Percentiles rank a stretch among this genome's conserved stretches.
phyloP scores from a whole-genome alignment of 2,113 vertebrate genomes.

The Ammodytes dubius region DNA sequence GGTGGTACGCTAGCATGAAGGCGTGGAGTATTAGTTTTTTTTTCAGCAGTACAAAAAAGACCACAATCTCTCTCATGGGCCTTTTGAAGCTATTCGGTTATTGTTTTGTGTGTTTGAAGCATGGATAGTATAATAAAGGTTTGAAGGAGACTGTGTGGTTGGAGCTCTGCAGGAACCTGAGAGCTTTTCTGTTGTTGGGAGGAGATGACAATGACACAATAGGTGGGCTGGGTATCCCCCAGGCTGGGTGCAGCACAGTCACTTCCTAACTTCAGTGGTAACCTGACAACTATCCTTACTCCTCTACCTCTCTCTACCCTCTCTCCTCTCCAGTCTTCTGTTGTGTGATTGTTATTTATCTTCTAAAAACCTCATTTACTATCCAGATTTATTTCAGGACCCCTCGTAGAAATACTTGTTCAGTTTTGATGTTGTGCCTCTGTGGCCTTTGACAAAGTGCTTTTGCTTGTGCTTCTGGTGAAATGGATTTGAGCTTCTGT shows the following conservation, averaged over 20 bases:
- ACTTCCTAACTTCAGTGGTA: slow-evolving; percentile 20
- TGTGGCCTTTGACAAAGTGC: background rate
- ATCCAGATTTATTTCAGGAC: background rate
- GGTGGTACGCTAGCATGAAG: background rate
- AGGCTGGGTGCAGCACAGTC: slow-evolving; percentile 10
- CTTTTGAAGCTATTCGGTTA: slow-evolving; percentile 53
- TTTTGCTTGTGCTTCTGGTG: background rate
- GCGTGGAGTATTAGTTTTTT: background rate
- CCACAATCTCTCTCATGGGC: background rate
- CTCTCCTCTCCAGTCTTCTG: background rate
- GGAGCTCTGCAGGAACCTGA: slow-evolving; percentile 48
- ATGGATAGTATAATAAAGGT: too few species aligned
- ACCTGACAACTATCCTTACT: slow-evolving; percentile 19
- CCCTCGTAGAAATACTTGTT: background rate
- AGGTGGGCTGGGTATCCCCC: slow-evolving; percentile 17
- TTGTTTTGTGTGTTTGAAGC: slow-evolving; percentile 42
- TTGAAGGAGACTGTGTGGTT: slow-evolving; percentile 38
- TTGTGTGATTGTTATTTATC: slow-evolving; percentile 1
- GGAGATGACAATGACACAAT: slow-evolving; percentile 57
- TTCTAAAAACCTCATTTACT: background rate
- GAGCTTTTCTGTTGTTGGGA: slow-evolving; percentile 41
- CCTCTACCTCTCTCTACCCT: background rate
- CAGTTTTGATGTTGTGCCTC: background rate
- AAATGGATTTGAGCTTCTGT: background rate
- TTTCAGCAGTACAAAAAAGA: background rate